These are phyloP conservation scores for Temnothorax rugatulus DNA, from an alignment of 2,888 invertebrate species.

Conservation along the genomic window DNA sequence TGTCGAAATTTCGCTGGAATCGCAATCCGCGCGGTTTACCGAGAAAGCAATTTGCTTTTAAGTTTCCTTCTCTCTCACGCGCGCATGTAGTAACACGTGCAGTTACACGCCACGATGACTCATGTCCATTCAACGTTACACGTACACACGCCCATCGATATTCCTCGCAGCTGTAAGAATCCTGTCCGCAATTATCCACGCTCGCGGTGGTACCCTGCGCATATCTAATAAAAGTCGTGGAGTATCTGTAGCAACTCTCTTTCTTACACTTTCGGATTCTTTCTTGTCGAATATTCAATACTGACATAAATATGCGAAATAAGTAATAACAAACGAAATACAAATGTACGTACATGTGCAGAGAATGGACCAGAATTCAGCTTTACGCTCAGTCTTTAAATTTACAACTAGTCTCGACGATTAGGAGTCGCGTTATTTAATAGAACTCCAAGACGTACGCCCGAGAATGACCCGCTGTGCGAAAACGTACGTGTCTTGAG, in stretches of 20 bases:
- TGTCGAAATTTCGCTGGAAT: slow-evolving; percentile 44
- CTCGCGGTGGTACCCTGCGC: background rate
- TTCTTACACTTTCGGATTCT: background rate
- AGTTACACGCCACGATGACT: slow-evolving; percentile 64
- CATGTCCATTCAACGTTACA: slow-evolving; percentile 68
- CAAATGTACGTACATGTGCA: background rate
- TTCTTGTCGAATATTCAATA: background rate
- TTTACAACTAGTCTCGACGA: background rate
- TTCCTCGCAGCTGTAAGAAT: slow-evolving; percentile 16
- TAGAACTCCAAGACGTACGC: background rate
- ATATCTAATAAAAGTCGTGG: background rate
- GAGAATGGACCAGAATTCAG: background rate
- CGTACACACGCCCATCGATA: slow-evolving; percentile 23
- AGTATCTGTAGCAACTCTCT: background rate
- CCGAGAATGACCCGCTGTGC: slow-evolving; percentile 8
- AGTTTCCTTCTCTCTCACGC: background rate
- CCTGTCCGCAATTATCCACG: slow-evolving; percentile 7
- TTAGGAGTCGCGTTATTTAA: background rate
- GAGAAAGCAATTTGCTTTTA: slow-evolving; percentile 51
- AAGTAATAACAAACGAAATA: background rate
- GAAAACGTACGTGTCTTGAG: background rate
- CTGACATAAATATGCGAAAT: background rate
- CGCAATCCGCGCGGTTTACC: slow-evolving; percentile 45
- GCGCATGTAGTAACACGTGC: slow-evolving; percentile 68
- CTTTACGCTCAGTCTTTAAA: background rate